Evolutionary conservation across 2,113 vertebrate genomes (phyloP).

Genomic region (Diphyllodes magnificus): DNA sequence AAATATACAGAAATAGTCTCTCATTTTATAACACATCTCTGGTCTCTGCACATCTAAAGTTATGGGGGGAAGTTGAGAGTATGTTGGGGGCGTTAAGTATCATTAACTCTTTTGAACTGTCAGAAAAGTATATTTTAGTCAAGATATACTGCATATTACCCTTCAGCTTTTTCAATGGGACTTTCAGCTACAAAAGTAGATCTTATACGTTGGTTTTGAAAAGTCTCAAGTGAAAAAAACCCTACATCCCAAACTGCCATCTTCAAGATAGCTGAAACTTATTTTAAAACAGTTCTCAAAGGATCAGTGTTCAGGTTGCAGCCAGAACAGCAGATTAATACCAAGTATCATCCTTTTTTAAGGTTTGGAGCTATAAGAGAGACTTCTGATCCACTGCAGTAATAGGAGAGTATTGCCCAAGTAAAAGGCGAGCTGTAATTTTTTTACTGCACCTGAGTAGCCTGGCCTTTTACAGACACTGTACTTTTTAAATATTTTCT

Average conservation of each 20-base stretch:
- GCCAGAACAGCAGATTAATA: background rate
- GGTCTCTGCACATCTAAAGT: background rate
- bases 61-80: background rate
- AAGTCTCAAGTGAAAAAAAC: background rate
- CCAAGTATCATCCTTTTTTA: background rate
- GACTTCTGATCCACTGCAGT: background rate
- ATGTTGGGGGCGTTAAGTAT: fast-evolving
- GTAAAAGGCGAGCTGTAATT: background rate
- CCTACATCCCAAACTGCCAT: background rate
- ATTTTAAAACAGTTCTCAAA: background rate
- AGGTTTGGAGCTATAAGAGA: background rate
- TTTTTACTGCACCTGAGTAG: background rate
- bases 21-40: background rate
- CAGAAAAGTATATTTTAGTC: background rate
- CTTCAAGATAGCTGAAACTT: background rate
- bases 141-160: background rate
- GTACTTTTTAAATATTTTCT: background rate
- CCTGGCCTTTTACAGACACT: background rate
- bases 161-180: background rate
- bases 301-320: background rate
- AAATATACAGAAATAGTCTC: background rate
- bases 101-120: background rate
- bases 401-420: background rate
- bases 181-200: background rate
- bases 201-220: background rate